phyloP scores from a whole-genome alignment of 1,140 invertebrate species.

The Lycorma delicatula region DNA sequence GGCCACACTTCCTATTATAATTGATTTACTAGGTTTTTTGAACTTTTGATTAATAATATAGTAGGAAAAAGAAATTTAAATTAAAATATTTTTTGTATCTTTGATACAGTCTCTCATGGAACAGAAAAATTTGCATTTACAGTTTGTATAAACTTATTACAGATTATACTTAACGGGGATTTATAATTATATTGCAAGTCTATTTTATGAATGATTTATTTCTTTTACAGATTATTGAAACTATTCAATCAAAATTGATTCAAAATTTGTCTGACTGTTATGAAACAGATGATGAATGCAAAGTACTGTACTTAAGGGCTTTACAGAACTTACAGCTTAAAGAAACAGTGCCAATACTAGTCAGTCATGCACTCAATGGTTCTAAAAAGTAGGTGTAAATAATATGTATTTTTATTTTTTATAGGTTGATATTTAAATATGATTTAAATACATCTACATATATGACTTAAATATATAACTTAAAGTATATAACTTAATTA shows the following conservation, averaged over 20 bases:
- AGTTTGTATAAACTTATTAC: too few relatives aligned
- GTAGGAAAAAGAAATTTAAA: too few relatives aligned
- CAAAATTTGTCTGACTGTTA: slow-evolving; percentile 14
- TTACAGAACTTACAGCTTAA: slow-evolving; percentile 55
- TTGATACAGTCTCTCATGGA: too few relatives aligned
- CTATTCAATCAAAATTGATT: slow-evolving; percentile 2
- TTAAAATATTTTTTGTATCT: too few relatives aligned
- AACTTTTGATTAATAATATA: too few relatives aligned
- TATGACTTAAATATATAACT: not conserved
- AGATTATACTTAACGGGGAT: too few relatives aligned
- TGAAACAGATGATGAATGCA: slow-evolving; percentile 4
- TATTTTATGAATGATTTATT: not conserved
- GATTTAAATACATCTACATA: not conserved
- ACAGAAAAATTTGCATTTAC: too few relatives aligned
- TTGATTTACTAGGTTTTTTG: too few relatives aligned
- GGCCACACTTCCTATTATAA: too few relatives aligned
- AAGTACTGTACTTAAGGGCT: slow-evolving; percentile 42
- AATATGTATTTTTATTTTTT: slow-evolving; percentile 6
- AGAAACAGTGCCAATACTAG: slow-evolving; percentile 46
- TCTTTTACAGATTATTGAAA: slow-evolving; percentile 6
- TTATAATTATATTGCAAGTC: too few relatives aligned
- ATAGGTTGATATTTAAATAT: too few relatives aligned
- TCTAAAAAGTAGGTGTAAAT: slow-evolving; percentile 35
- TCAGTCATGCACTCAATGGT: slow-evolving; percentile 44
- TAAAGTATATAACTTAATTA: too few relatives aligned